Base-by-base conservation (phyloP, 2,113 vertebrate genomes). In the Macrotus californicus region DNA sequence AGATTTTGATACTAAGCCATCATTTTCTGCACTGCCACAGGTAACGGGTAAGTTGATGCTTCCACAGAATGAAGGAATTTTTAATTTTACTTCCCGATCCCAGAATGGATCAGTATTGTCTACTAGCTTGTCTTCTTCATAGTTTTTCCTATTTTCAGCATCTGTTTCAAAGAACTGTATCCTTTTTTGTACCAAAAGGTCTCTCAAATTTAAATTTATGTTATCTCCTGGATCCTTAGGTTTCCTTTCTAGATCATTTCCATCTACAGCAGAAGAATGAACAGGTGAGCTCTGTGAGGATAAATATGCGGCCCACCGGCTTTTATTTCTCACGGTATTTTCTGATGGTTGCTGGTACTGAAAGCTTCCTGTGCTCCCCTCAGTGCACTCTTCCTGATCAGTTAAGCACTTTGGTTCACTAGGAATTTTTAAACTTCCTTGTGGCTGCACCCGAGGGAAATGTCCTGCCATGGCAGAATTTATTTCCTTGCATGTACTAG, bases 271-370 rank as follows among this genome's bases (percentile, higher is more conserved):
- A 93, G 77, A 26, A 94, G 34, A 43, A 4, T 15, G 73, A 12
- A 84, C 75, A 81, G 89, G 11, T 72, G 88, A 94, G 56, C 66
- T 66, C 61, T 36, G 91, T 52, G 97, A 82, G 18, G 96, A 66
- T 26, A 89, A 66, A 84, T 96, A 98, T 72, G 76, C 6, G 39
- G 97, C 90, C 97, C 97, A 97, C n/a, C 87, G 89, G 76, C 97
- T 98, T 79, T 52, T n/a, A 36, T 24, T 61, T 36, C 36, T 85
- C 13, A 19, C 18, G 46, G 26, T 5, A 75, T 56, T 89, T 89
- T 94, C 94, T 0, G 1, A 4, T 36, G 26, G 94, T 56, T 46
- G 26, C 18, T 86, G 84, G 39, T 1, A 8, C 19, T 76, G 6
- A 19, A 9, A 14, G 36, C 39, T 31, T 59, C 77, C 70, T 91